Percentiles rank a stretch among this genome's conserved stretches.
phyloP scores from a whole-genome alignment of 2,888 invertebrate species.

The Zaprionus lineosus region DNA sequence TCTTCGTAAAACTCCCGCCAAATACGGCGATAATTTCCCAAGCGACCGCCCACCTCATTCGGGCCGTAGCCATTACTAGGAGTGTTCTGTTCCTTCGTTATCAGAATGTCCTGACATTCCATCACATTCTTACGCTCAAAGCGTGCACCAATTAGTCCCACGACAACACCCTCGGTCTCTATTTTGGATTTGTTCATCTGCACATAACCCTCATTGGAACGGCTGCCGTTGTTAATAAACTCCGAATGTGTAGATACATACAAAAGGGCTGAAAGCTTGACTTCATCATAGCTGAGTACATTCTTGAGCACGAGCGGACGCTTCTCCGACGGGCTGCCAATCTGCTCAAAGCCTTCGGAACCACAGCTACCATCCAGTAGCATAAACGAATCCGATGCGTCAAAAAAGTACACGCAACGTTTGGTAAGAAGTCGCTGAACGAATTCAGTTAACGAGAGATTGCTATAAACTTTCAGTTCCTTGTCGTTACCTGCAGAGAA shows the following conservation, averaged over 20 bases:
- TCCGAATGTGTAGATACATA: slow-evolving; percentile 84
- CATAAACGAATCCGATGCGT: slow-evolving; percentile 80
- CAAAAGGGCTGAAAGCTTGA: slow-evolving; percentile 84
- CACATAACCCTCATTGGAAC: slow-evolving; percentile 83
- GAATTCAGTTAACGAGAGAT: slow-evolving; percentile 83
- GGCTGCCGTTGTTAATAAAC: slow-evolving; percentile 85
- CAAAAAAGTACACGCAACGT: slow-evolving; percentile 84
- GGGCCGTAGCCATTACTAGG: slow-evolving; percentile 82
- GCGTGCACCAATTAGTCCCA: slow-evolving; percentile 83
- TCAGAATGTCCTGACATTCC: slow-evolving; percentile 84
- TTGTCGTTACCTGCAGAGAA: slow-evolving; percentile 77
- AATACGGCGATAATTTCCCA: slow-evolving; percentile 64
- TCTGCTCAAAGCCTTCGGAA: slow-evolving; percentile 83
- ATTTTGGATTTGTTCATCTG: slow-evolving; percentile 81
- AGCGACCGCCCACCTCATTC: neutral
- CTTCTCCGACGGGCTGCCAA: slow-evolving; percentile 83
- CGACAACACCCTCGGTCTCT: slow-evolving; percentile 84
- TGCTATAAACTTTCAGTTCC: slow-evolving; percentile 81
- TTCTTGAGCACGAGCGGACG: slow-evolving; percentile 83
- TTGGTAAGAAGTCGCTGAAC: slow-evolving; percentile 84
- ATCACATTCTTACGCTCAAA: slow-evolving; percentile 83
- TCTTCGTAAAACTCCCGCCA: slow-evolving; percentile 77
- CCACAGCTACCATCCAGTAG: slow-evolving; percentile 83
- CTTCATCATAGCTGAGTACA: slow-evolving; percentile 85
- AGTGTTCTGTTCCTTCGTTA: slow-evolving; percentile 83